These are phyloP conservation scores for Ctena decussata DNA, from an alignment of 2,888 invertebrate species.

Conservation along the genomic window DNA sequence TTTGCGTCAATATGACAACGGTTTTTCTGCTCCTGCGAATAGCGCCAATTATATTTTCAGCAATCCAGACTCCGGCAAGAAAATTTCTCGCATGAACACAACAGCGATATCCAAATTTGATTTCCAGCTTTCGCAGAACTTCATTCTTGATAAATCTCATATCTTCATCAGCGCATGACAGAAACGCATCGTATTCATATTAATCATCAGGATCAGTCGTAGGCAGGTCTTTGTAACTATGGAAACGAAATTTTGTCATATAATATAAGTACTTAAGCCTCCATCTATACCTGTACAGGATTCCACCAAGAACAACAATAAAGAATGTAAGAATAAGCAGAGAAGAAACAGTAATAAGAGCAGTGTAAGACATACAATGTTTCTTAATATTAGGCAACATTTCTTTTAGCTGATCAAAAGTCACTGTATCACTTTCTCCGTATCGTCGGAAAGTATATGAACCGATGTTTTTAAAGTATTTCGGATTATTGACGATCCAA, in stretches of 20 bases:
- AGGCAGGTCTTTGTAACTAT: slow-evolving; percentile 17
- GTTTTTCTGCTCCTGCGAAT: slow-evolving; percentile 68
- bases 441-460: no score
- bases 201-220: not conserved
- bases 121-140: slow-evolving; percentile 38
- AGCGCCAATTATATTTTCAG: slow-evolving; percentile 65
- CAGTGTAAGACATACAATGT: slow-evolving; percentile 9
- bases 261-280: slow-evolving; percentile 58
- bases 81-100: slow-evolving; percentile 71
- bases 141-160: slow-evolving; percentile 21
- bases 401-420: not conserved
- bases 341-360: not conserved
- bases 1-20: slow-evolving; percentile 58
- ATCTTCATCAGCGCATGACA: slow-evolving; percentile 58
- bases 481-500: no score
- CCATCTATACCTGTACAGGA: slow-evolving; percentile 57
- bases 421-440: not conserved
- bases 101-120: slow-evolving; percentile 39
- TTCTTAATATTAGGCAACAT: no score
- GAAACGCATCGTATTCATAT: slow-evolving; percentile 64
- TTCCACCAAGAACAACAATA: slow-evolving; percentile 27
- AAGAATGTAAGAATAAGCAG: not conserved
- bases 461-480: no score
- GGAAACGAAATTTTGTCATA: slow-evolving; percentile 38
- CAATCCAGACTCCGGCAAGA: slow-evolving; percentile 61